These are phyloP conservation scores for Copsychus sechellarum DNA, from an alignment of 2,113 vertebrate genomes.

Conservation along the genomic window DNA sequence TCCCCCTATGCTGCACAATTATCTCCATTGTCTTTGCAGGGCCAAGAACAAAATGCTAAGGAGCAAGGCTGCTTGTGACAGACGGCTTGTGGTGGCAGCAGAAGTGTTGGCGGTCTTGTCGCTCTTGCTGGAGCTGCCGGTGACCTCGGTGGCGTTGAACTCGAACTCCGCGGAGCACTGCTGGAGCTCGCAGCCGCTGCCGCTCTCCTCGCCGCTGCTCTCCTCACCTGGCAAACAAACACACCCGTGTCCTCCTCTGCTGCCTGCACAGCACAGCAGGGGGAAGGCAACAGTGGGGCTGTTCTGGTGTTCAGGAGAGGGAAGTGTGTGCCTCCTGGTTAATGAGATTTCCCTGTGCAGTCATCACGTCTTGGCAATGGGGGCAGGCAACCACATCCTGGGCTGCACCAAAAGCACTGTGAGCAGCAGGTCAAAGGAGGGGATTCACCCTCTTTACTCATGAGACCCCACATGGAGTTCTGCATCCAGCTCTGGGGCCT, in stretches of 20 bases:
- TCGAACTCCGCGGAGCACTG: slow-evolving; percentile 82
- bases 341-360: accelerated
- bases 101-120: slow-evolving; percentile 55
- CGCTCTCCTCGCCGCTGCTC: slow-evolving; percentile 87
- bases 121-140: slow-evolving; percentile 42
- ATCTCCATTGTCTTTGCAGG: slow-evolving; percentile 81
- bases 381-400: accelerated
- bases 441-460: neutral
- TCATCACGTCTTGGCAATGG: accelerated
- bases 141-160: slow-evolving; percentile 79
- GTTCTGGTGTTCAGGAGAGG: neutral
- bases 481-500: neutral
- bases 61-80: slow-evolving; percentile 58
- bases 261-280: accelerated
- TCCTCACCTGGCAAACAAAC: slow-evolving; percentile 78
- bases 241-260: neutral
- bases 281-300: accelerated
- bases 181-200: slow-evolving; percentile 87
- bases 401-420: neutral
- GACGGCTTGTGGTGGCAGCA: neutral
- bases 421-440: neutral
- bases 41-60: slow-evolving; percentile 69
- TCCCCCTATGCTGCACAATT: slow-evolving; percentile 64
- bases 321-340: neutral
- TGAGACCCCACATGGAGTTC: accelerated